These are phyloP conservation scores for Nezara viridula DNA, from an alignment of 2,888 invertebrate genomes.

Conservation along the genomic window DNA sequence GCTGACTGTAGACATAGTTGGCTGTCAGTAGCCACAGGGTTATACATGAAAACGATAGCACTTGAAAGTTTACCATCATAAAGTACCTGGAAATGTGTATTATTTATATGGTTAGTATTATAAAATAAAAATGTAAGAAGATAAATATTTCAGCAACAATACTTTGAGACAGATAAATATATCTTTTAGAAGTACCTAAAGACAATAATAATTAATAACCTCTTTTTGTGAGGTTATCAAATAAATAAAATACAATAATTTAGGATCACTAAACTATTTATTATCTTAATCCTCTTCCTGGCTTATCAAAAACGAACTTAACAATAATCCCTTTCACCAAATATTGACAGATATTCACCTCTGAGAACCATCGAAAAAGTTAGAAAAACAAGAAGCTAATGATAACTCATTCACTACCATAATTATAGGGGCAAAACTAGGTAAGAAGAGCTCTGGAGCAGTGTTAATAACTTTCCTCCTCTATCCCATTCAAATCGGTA, in stretches of 20 bases:
- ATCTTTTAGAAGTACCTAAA: not conserved
- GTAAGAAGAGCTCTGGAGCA: too few relatives aligned
- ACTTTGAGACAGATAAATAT: not conserved
- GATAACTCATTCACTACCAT: not conserved
- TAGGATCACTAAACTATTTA: not conserved
- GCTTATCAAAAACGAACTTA: not conserved
- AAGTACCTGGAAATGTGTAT: conserved; percentile 80
- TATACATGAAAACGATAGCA: conserved; percentile 99
- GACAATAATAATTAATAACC: not conserved
- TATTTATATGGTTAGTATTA: not conserved
- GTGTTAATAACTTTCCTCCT: too few relatives aligned
- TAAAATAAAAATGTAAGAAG: not conserved
- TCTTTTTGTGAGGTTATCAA: not conserved
- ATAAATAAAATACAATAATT: conserved; percentile 59
- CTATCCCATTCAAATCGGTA: too few relatives aligned
- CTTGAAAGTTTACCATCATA: conserved; percentile 98
- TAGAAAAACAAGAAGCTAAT: not conserved
- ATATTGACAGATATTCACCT: not conserved
- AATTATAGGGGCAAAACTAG: too few relatives aligned
- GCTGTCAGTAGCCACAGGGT: conserved; percentile 99
- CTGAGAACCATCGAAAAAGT: not conserved
- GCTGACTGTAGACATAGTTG: conserved; percentile 98
- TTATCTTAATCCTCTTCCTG: not conserved
- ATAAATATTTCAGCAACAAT: not conserved
- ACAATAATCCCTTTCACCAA: not conserved